phyloP scores from a whole-genome alignment of 2,113 vertebrate genomes.

The Triplophysa dalaica region DNA sequence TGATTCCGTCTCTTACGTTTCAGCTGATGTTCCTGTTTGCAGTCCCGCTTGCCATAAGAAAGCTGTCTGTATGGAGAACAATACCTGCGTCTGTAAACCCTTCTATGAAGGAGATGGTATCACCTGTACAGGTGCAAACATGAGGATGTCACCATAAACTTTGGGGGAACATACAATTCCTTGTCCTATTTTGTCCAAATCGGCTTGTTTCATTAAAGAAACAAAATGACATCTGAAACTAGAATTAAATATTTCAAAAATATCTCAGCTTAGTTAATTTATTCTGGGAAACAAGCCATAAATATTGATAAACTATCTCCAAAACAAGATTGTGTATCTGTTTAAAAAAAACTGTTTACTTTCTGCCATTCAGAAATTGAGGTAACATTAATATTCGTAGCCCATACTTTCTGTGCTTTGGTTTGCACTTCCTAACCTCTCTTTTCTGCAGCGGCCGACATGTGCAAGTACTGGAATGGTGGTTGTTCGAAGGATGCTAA shows the following conservation, averaged over 20 bases:
- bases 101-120: conserved; percentile 86
- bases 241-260: no score
- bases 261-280: background rate
- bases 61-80: conserved; percentile 81
- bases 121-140: conserved; percentile 81
- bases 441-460: conserved; percentile 72
- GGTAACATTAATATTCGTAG: no score
- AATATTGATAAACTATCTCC: background rate
- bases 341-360: no score
- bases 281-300: background rate
- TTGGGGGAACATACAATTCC: no score
- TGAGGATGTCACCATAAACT: background rate
- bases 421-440: background rate
- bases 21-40: conserved; percentile 73
- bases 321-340: no score
- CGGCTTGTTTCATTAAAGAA: no score
- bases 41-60: conserved; percentile 80
- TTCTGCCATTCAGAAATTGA: no score
- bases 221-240: background rate
- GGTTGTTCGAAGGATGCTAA: conserved; percentile 80
- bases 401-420: no score
- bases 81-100: conserved; percentile 84
- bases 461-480: conserved; percentile 84
- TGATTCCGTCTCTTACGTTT: background rate
- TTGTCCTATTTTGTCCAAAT: no score